Evolutionary conservation across 2,888 invertebrate species (phyloP), one percentile per base, ranked within the genome.

Genomic region (Bellardia pandia): DNA sequence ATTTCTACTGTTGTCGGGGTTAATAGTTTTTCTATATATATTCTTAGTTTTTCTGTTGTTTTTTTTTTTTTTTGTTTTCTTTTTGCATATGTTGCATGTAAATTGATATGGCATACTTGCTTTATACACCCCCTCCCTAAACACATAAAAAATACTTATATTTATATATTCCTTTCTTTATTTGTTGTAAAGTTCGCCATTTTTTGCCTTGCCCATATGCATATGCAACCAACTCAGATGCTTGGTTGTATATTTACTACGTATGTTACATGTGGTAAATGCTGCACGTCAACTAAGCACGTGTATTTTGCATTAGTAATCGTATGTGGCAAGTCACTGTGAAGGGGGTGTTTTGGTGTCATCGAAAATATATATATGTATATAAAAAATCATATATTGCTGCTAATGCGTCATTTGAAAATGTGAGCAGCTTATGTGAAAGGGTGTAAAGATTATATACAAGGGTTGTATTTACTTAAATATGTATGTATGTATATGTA

Each of bases 61-160:
- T 37, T 62, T 45, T 64, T 2, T 3, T 30, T 82, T 68, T 87
- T 87, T 62, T 45, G 58, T 2, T 3, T 30, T 82, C 60, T 87
- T 87, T 81, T 78, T 87, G 87, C 87, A 87, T 87, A 85, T 87
- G 87, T 85, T 82, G 85, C 85, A 85, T 85, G 87, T 87, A 87
- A 87, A 87, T 85, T 85, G 87, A 87, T 87, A 85, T 78, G 86
- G 53, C 82, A 68, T 72, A 77, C 14, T 66, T 74, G 37, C 42
- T 45, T 9, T n/a, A 71, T 33, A 68, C 87, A 85, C 85, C 84
- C 81, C 75, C 56, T 75, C 76, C 33, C 60, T 77, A 42, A 40
- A 13, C 4, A 23, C 13, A 58, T 9, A 78, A 51, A 56, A 37
- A 13, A 51, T 40, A 68, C 66, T 14, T 53, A 53, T 76, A 37